Base-by-base conservation (phyloP, 2,113 vertebrate genomes). In the Rallus limicola region DNA sequence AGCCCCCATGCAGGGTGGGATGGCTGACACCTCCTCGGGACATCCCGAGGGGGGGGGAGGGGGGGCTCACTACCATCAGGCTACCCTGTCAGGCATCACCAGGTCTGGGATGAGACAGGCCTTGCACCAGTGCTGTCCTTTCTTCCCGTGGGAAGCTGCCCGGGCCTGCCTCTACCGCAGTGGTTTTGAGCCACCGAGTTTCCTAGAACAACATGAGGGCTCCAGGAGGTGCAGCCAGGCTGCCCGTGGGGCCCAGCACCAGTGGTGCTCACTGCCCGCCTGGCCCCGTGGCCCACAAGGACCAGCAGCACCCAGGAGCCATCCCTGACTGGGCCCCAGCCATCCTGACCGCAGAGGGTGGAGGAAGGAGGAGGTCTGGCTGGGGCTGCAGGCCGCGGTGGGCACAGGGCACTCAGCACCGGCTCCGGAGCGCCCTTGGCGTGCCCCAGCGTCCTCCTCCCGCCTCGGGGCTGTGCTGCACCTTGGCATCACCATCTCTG, bases 101-200 rank as follows among this genome's bases (percentile, higher is more conserved):
- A 10, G 44, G 33, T 33, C 36, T 0, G 6, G 48, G 58, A 10
- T 0, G 4, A 26, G 31, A 1, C 1, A 29, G 4, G 3, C 19
- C 60, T 63, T 67, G 8, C 28, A 7, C n/a, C 0, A 21, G 5
- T n/a, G 42, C n/a, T 18, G 25, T 34, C 20, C 14, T 31, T 72
- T 31, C 58, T 82, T 62, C 13, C 52, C 1, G 40, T 6, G 38
- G 19, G 11, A 63, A 52, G 9, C n/a, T 63, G 60, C 21, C 5
- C 11, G 34, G 15, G 6, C 79, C 71, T 59, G 34, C 34, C n/a
- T 0, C 0, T n/a, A 33, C 6, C 36, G 14, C 15, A 17, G 71
- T 19, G 5, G 18, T 44, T 38, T 33, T 36, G 21, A 28, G 42
- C 55, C 1, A 1, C 10, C 0, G 0, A 20, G 29, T 36, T 21